Evolutionary conservation across 2,113 vertebrate species (phyloP).

Genomic region (Platysternon megacephalum): DNA sequence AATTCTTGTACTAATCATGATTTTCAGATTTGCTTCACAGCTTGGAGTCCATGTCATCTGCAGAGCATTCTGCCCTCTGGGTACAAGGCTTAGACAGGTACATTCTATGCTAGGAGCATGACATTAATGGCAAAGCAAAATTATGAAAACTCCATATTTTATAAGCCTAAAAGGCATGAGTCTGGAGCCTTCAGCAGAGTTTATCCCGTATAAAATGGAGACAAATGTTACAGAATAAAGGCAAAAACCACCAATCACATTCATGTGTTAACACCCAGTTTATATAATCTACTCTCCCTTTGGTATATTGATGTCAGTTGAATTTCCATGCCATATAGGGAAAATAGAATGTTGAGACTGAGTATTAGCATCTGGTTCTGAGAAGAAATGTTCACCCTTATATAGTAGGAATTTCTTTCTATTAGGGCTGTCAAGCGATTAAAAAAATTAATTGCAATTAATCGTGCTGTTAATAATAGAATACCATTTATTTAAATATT

Average conservation of each 20-base stretch:
- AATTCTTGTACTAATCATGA: neutral
- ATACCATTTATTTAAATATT: no score
- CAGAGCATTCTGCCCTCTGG: neutral
- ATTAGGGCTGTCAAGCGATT: no score
- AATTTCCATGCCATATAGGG: neutral
- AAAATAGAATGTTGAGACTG: neutral
- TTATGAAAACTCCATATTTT: neutral
- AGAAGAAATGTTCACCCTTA: neutral
- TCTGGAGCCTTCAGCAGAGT: neutral
- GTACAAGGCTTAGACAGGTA: neutral
- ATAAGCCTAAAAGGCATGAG: neutral
- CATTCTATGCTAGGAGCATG: neutral
- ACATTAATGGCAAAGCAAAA: neutral
- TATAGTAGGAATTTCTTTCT: neutral
- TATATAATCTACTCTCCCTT: neutral
- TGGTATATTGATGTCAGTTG: neutral
- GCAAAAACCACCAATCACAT: neutral
- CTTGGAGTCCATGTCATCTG: neutral
- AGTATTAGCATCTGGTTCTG: neutral
- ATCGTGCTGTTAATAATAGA: no score
- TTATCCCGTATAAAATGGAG: neutral
- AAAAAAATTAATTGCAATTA: no score
- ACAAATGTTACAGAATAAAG: neutral
- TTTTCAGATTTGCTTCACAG: neutral
- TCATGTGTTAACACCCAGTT: neutral